Conservation (phyloP, 1,140 invertebrate species). For the Drosophila murphyi region DNA sequence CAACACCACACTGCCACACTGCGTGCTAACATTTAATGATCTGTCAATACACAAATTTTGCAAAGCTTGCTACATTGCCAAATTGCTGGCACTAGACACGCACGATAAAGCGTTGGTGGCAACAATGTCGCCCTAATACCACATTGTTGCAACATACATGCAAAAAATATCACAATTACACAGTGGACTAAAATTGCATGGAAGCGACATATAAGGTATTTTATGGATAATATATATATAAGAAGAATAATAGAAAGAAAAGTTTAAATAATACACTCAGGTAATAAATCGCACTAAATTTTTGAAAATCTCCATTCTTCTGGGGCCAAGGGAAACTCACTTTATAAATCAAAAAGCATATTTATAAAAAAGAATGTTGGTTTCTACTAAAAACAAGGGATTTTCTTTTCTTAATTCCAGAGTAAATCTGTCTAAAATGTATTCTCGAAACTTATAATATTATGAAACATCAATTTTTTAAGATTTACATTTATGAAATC, state of each 20-base stretch:
- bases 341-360: no score
- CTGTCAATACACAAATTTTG: slow-evolving; percentile 42
- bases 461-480: no score
- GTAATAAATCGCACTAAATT: no score
- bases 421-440: no score
- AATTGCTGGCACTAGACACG: slow-evolving; percentile 41
- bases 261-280: no score
- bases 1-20: background rate
- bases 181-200: slow-evolving; percentile 3
- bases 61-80: slow-evolving; percentile 33
- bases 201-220: background rate
- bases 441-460: no score
- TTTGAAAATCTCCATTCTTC: no score
- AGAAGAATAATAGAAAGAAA: background rate
- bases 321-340: no score
- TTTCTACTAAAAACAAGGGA: no score
- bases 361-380: no score
- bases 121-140: slow-evolving; percentile 41
- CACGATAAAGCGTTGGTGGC: slow-evolving; percentile 35
- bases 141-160: slow-evolving; percentile 12
- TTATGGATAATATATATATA: background rate
- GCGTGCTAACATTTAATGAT: slow-evolving; percentile 55
- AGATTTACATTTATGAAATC: no score
- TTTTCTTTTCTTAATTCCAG: no score
- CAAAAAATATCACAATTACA: slow-evolving; percentile 3